A percentile compares a stretch with the other conserved stretches of the same genome.
phyloP scores from a whole-genome alignment of 2,113 vertebrate genomes.

The Perca schrenkii region DNA sequence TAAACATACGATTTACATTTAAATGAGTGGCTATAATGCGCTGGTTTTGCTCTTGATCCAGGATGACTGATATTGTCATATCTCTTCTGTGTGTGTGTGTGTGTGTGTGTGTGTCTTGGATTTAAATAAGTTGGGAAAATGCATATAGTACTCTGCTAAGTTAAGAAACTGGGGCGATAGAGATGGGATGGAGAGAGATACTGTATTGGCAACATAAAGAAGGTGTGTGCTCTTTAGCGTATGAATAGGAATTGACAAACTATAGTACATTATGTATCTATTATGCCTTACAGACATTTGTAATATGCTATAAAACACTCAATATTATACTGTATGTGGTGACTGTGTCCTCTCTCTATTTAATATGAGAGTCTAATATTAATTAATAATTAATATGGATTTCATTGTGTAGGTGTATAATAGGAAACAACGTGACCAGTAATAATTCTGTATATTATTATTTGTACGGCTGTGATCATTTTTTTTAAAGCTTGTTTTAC shows the following conservation, averaged over 20 bases:
- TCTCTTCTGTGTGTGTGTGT: not conserved
- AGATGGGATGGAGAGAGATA: slow-evolving; percentile 41
- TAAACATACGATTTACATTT: slow-evolving; percentile 54
- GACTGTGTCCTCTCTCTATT: slow-evolving; percentile 26
- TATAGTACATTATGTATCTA: slow-evolving; percentile 22
- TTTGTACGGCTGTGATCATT: not conserved
- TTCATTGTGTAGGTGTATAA: slow-evolving; percentile 22
- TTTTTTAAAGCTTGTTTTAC: slow-evolving; percentile 3
- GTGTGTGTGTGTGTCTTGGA: slow-evolving; percentile 14
- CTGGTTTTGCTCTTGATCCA: slow-evolving; percentile 23
- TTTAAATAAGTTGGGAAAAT: slow-evolving; percentile 37
- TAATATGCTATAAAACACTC: slow-evolving; percentile 36
- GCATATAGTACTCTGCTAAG: not conserved
- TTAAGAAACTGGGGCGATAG: not conserved
- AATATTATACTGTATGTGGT: slow-evolving; percentile 11
- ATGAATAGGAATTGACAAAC: slow-evolving; percentile 47
- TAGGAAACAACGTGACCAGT: not conserved
- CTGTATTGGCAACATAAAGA: slow-evolving; percentile 21
- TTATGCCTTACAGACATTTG: slow-evolving; percentile 29
- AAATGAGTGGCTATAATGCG: slow-evolving; percentile 45
- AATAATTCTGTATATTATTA: not conserved
- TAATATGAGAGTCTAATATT: slow-evolving; percentile 31
- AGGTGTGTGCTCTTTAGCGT: slow-evolving; percentile 40
- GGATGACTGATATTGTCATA: slow-evolving; percentile 13
- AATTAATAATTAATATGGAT: slow-evolving; percentile 54